Conservation (phyloP, 2,797 vertebrate genomes). For the Triplophysa bombifrons region DNA sequence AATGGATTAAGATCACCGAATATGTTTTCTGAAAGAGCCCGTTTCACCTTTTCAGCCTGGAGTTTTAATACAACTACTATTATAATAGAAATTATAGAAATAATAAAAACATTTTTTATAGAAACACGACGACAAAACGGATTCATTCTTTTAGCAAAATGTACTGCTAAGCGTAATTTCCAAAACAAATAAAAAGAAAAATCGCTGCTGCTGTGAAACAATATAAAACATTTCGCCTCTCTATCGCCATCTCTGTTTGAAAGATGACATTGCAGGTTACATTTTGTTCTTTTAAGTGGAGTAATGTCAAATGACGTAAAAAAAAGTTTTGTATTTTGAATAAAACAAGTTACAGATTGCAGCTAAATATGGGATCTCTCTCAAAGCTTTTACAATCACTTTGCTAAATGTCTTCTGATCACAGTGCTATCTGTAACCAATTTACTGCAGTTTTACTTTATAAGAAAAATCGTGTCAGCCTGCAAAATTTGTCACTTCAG, state of each 20-base stretch:
- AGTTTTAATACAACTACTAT: not conserved
- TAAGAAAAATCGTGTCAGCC: not conserved
- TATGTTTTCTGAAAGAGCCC: constrained; percentile 4
- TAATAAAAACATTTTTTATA: not conserved
- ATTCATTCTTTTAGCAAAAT: not conserved
- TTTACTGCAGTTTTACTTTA: not conserved
- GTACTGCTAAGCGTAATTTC: not conserved
- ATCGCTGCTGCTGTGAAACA: not conserved
- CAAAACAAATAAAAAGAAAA: not conserved
- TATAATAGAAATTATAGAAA: not conserved
- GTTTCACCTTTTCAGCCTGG: constrained; percentile 36
- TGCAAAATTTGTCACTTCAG: not conserved
- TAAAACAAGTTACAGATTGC: too few relatives aligned
- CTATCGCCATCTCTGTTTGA: too few relatives aligned
- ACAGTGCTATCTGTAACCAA: not conserved
- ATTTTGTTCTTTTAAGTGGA: too few relatives aligned
- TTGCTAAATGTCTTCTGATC: not conserved
- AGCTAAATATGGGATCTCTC: too few relatives aligned
- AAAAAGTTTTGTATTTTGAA: too few relatives aligned
- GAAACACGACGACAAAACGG: not conserved
- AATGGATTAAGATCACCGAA: constrained; percentile 28
- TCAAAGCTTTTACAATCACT: not conserved
- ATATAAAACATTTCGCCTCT: too few relatives aligned
- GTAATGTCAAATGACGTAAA: too few relatives aligned
- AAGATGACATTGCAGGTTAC: too few relatives aligned